Evolutionary conservation across 2,888 invertebrate species (phyloP).

Genomic region (Amphiduros pacificus): DNA sequence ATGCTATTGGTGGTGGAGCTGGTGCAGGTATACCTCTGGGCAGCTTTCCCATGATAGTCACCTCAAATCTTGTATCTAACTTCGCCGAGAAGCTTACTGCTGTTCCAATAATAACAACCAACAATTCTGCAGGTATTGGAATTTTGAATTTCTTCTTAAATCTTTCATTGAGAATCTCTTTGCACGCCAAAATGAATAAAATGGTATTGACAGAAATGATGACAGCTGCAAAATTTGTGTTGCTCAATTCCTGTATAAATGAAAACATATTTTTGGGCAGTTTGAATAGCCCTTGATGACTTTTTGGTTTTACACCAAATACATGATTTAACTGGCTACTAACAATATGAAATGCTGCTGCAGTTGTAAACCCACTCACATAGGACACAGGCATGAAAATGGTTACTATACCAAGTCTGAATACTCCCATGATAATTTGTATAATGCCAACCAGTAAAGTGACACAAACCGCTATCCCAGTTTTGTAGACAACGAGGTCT

Average conservation of each 20-base stretch:
- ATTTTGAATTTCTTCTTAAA: constrained; percentile 67
- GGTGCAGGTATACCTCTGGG: constrained; percentile 49
- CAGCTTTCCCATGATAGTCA: constrained; percentile 29
- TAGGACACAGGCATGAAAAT: constrained; percentile 75
- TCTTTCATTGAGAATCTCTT: constrained; percentile 50
- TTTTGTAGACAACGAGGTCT: constrained; percentile 8
- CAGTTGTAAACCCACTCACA: constrained; percentile 34
- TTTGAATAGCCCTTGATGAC: constrained; percentile 43
- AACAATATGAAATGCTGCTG: constrained; percentile 34
- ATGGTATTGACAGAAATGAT: constrained; percentile 70
- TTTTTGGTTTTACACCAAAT: constrained; percentile 42
- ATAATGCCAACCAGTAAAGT: constrained; percentile 37
- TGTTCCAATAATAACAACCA: constrained; percentile 49
- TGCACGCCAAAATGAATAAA: constrained; percentile 65
- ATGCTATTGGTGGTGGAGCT: constrained; percentile 41
- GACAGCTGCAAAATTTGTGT: constrained; percentile 69
- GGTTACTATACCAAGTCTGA: constrained; percentile 75
- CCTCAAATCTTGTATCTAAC: constrained; percentile 16
- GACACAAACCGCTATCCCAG: constrained; percentile 28
- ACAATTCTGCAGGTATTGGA: constrained; percentile 64
- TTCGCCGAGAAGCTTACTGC: constrained; percentile 39
- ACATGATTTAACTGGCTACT: constrained; percentile 34
- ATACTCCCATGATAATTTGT: constrained; percentile 77
- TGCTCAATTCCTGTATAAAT: constrained; percentile 63
- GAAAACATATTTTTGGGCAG: constrained; percentile 49